A percentile compares a stretch with the other conserved stretches of the same genome.
Conservation (phyloP, 2,797 vertebrate species). For the Selene dorsalis region DNA sequence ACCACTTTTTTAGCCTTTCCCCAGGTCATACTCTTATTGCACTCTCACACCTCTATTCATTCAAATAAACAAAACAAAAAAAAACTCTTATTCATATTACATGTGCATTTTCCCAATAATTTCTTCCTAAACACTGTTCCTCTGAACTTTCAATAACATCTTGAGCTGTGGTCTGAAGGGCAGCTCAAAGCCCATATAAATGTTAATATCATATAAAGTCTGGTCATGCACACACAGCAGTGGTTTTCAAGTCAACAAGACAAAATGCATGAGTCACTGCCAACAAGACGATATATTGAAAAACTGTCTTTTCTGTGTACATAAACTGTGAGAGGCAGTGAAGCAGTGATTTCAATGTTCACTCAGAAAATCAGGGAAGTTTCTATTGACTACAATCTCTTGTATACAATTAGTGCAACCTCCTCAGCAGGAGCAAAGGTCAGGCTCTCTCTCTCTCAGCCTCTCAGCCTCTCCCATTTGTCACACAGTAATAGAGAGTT, state of each 20-base stretch:
- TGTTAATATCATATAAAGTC: constrained; percentile 10
- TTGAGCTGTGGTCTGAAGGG: constrained; percentile 6
- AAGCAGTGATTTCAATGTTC: not conserved
- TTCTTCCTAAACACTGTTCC: not conserved
- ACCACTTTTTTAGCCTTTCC: not conserved
- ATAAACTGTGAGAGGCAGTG: no score
- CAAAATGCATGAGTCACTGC: not conserved
- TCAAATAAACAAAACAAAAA: no score
- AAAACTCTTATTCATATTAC: no score
- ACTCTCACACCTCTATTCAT: no score
- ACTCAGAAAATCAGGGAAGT: not conserved
- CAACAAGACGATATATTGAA: not conserved
- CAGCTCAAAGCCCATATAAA: not conserved
- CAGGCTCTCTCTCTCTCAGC: not conserved
- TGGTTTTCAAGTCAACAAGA: constrained; percentile 2
- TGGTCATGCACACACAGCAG: not conserved
- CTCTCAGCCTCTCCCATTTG: not conserved
- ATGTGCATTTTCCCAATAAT: not conserved
- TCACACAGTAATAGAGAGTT: not conserved
- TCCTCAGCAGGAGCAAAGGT: not conserved
- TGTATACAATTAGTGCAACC: not conserved
- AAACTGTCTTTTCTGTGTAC: no score
- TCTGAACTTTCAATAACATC: not conserved
- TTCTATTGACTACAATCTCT: not conserved
- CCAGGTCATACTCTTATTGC: not conserved